Evolutionary conservation across 2,888 invertebrate genomes (phyloP), one percentile per base, ranked within the genome.

Genomic region (Limnephilus rhombicus): DNA sequence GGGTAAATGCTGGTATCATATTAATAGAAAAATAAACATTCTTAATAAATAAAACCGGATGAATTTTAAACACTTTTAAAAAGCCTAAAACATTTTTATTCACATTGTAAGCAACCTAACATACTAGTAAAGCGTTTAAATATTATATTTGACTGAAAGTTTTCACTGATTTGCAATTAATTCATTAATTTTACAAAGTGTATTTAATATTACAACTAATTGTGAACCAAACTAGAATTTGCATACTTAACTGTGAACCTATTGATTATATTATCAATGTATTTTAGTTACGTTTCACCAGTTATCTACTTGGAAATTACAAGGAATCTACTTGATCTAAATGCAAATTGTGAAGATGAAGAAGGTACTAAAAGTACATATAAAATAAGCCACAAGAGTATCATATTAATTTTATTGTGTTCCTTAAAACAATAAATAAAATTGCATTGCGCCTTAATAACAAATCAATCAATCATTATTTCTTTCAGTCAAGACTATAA

Each of bases 341-440:
- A 68, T 24, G 68, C 53, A 68, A 68, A 68, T 68, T 68, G 9
- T 68, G 24, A n/a, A n/a, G 68, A 68, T 68, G 68, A 68, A 68
- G 68, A 3, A 15, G 18, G 82, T 86, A 86, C 86, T 86, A n/a
- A 86, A 49, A 86, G 86, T 86, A n/a, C 86, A 86, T 29, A 86
- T 49, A 41, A 68, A 68, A 86, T 86, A 86, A 86, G 86, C 86
- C 86, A 86, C 86, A 86, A 86, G 49, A 85, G 45, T 85, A 41
- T 85, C n/a, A 29, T 86, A 29, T 37, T 83, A 37, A 11, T 83
- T 83, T 37, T 37, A 83, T 24, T 83, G 83, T 41, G 34, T 83
- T 37, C 37, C 68, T 68, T 68, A 53, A 68, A 68, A 68, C 68
- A 1, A 37, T 83, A 83, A n/a, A 37, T 13, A 83, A 18, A 83